Conservation (phyloP, 2,797 vertebrate species). For the Ctenopoma multispine region DNA sequence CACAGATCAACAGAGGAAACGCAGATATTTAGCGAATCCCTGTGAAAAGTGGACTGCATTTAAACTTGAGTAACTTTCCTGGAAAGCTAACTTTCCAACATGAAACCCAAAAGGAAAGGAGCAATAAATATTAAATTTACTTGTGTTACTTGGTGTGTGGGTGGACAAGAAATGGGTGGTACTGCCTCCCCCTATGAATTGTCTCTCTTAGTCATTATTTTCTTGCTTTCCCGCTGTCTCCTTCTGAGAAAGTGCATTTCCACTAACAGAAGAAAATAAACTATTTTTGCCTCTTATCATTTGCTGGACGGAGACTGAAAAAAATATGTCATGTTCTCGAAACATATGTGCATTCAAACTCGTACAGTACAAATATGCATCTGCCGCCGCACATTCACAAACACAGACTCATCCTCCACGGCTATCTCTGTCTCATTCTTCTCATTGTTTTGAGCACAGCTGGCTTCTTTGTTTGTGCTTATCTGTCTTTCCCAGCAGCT, state of each 20-base stretch:
- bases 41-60: slow-evolving; percentile 22
- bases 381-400: slow-evolving; percentile 46
- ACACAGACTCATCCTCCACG: slow-evolving; percentile 47
- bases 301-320: slow-evolving; percentile 2
- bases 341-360: slow-evolving; percentile 27
- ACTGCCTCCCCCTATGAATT: slow-evolving; percentile 50
- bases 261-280: background rate
- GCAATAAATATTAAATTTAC: slow-evolving; percentile 9
- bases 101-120: slow-evolving; percentile 33
- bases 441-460: slow-evolving; percentile 79
- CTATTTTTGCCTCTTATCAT: background rate
- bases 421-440: slow-evolving; percentile 50
- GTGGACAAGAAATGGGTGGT: slow-evolving; percentile 66
- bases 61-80: slow-evolving; percentile 29
- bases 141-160: slow-evolving; percentile 51
- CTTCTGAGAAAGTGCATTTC: slow-evolving; percentile 18
- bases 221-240: slow-evolving; percentile 12
- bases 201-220: slow-evolving; percentile 62
- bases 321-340: slow-evolving; percentile 19
- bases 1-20: background rate
- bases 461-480: slow-evolving; percentile 81
- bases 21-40: background rate
- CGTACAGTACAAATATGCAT: background rate
- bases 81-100: slow-evolving; percentile 39
- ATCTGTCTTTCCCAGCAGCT: slow-evolving; percentile 71